Percentiles rank a stretch among this genome's conserved stretches.
Evolutionary conservation across 2,113 vertebrate genomes (phyloP).

Genomic region (Halcyon malimbica): DNA sequence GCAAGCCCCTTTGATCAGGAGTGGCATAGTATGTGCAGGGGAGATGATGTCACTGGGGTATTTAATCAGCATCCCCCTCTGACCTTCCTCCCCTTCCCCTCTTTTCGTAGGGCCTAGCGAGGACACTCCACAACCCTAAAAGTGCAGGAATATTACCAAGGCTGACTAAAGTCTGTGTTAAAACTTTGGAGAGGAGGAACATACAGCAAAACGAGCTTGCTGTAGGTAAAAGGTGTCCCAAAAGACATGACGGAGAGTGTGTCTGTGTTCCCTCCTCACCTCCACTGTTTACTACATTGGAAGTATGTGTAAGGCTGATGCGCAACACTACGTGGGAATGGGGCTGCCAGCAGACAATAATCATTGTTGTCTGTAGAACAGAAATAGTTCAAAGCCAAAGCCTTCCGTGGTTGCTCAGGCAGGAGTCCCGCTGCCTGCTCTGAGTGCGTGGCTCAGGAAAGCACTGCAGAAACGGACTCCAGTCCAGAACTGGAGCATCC

Average conservation of each 20-base stretch:
- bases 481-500: fast-evolving
- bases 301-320: not conserved
- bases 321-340: not conserved
- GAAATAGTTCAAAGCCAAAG: constrained; percentile 23
- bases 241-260: not conserved
- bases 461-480: not conserved
- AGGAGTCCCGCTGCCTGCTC: not conserved
- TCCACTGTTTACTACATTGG: not conserved
- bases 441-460: fast-evolving
- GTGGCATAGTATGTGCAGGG: fast-evolving
- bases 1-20: not conserved
- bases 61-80: not conserved
- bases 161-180: not conserved
- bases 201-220: not conserved
- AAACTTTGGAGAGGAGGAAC: constrained; percentile 38
- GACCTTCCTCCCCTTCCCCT: not conserved
- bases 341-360: not conserved
- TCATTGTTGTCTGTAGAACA: not conserved
- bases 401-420: not conserved
- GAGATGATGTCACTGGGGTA: not conserved
- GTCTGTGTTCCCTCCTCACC: not conserved
- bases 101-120: constrained; percentile 2
- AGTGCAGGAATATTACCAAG: not conserved
- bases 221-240: not conserved
- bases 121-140: not conserved